Evolutionary conservation across 2,113 vertebrate genomes (phyloP).

Genomic region (Neotragus pygmaeus): DNA sequence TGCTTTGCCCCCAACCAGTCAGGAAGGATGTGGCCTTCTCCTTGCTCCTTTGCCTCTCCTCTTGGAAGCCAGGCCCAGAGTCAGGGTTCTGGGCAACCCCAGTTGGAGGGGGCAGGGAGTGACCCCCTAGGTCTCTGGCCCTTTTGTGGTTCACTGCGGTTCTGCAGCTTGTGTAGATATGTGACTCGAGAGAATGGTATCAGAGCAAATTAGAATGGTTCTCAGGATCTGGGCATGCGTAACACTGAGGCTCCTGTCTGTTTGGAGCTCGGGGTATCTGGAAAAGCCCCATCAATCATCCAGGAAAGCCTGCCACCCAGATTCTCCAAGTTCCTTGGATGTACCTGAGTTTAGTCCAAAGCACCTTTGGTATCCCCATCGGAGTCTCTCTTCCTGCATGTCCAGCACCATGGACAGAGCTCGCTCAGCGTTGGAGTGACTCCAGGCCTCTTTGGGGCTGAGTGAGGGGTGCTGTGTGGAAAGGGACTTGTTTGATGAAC

Average conservation of each 20-base stretch:
- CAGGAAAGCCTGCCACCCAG: not conserved
- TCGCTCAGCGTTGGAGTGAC: rapidly evolving
- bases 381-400: rapidly evolving
- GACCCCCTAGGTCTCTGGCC: not conserved
- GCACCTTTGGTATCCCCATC: rapidly evolving
- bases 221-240: not conserved
- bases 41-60: not conserved
- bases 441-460: not conserved
- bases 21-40: not conserved
- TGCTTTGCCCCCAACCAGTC: not conserved
- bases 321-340: not conserved
- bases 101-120: not conserved
- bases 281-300: not conserved
- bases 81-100: not conserved
- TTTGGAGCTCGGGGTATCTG: not conserved
- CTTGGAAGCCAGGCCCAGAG: not conserved
- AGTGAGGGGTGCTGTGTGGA: rapidly evolving
- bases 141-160: not conserved
- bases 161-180: not conserved
- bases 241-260: not conserved
- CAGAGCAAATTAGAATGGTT: not conserved
- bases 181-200: not conserved
- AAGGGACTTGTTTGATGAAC: not conserved
- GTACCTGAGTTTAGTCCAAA: no score
- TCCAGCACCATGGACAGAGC: not conserved